Base-by-base conservation (phyloP, 2,797 vertebrate species). In the Leptoclinus maculatus region DNA sequence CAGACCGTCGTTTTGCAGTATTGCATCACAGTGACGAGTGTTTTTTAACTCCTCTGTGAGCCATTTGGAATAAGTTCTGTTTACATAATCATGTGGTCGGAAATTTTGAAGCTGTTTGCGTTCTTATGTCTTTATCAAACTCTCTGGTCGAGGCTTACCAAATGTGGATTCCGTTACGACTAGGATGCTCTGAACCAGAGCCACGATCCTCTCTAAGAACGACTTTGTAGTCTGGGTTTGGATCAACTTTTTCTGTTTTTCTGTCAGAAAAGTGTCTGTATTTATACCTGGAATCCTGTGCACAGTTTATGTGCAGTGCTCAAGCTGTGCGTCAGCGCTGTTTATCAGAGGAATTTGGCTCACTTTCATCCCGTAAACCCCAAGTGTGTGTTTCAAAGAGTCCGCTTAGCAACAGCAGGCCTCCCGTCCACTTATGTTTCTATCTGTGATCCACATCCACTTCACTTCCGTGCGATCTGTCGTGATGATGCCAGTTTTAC, bases 341-440 rank as follows among this genome's bases (percentile, higher is more conserved):
- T 88, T 86, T 88, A 83, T 88, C 72, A 72, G 32, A 88, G 79
- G 82, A 85, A 83, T 85, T 85, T 89, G 80, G 85, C 86, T 80
- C 43, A 47, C 29, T 75, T 74, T 82, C 67, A 58, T 83, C 64
- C 53, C 70, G 76, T 90, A 86, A 92, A 89, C 84, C 70, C 67
- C 27, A 86, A 71, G 78, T 75, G 71, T 80, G 66, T 83, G 51
- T 80, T 80, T 70, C 59, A 51, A 74, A 79, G 79, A 63, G 76
- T 67, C 68, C 7, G 56, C 81, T 80, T 71, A 76, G 84, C 78
- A 85, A 82, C 87, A 56, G 85, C 66, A 65, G 83, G 25, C 67
- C 36, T 27, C 67, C 75, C 41, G 54, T 73, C 75, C 53, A 51
- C 82, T 78, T 56, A 2, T 8, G 74, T 56, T 59, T 80, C 76